Conservation (phyloP, 2,113 vertebrate species). For the Laticauda colubrina region DNA sequence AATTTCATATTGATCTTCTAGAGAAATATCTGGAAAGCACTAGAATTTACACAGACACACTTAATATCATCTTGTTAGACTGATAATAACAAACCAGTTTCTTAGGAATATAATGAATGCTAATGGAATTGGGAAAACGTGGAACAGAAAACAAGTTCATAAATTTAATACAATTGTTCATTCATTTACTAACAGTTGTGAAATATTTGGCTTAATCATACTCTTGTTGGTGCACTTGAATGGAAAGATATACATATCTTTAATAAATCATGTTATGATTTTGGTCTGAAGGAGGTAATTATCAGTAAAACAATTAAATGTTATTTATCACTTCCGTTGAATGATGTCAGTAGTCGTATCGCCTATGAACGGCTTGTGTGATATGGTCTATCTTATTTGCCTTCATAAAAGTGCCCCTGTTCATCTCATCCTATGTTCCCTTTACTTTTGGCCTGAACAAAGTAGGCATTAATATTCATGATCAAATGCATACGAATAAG, state of each 20-base stretch:
- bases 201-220: slow-evolving; percentile 29
- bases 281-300: not conserved
- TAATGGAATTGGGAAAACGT: not conserved
- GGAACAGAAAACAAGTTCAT: slow-evolving; percentile 11
- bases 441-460: not conserved
- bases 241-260: slow-evolving; percentile 6
- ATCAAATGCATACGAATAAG: slow-evolving; percentile 16
- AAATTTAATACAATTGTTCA: slow-evolving; percentile 10
- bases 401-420: not conserved
- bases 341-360: not conserved
- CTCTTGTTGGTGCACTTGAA: not conserved
- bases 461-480: slow-evolving; percentile 27
- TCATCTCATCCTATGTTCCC: not conserved
- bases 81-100: not conserved
- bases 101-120: not conserved
- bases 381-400: not conserved
- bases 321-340: not conserved
- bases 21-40: not conserved
- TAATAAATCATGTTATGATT: not conserved
- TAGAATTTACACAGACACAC: not conserved
- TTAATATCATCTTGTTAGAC: not conserved
- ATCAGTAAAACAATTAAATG: slow-evolving; percentile 12
- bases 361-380: not conserved
- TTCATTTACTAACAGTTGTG: slow-evolving; percentile 27
- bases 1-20: not conserved